Evolutionary conservation across 92 coral and sea anemone genomes (phyloP).

Genomic region (Diadumene lineata): DNA sequence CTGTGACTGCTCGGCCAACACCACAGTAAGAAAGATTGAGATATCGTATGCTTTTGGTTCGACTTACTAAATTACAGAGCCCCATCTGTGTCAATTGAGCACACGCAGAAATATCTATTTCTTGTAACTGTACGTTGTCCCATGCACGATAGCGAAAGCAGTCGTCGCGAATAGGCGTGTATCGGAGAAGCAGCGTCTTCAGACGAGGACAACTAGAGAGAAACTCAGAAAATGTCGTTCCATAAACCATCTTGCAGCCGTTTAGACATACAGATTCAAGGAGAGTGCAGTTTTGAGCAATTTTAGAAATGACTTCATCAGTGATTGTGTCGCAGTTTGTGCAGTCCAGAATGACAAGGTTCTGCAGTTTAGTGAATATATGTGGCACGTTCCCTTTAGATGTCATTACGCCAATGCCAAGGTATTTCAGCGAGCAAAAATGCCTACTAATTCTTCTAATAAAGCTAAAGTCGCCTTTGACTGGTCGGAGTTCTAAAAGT

Average conservation of each 20-base stretch:
- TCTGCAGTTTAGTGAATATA: conserved; percentile 90
- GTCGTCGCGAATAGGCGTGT: conserved; percentile 94
- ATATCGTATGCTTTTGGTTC: conserved; percentile 72
- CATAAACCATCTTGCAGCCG: conserved; percentile 94
- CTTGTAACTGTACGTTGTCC: conserved; percentile 84
- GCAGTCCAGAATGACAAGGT: conserved; percentile 89
- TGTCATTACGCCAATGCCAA: conserved; percentile 91
- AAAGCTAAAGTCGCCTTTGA: conserved; percentile 93
- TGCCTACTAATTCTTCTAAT: conserved; percentile 87
- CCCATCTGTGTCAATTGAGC: conserved; percentile 91
- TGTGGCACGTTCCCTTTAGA: conserved; percentile 95
- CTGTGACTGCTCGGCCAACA: conserved; percentile 97
- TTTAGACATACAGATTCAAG: conserved; percentile 92
- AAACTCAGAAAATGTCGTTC: conserved; percentile 82
- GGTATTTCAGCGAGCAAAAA: conserved; percentile 84
- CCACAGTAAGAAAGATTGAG: conserved; percentile 97
- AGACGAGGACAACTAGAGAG: conserved; percentile 78
- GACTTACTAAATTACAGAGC: conserved; percentile 77
- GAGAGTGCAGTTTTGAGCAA: conserved; percentile 87
- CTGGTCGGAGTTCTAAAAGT: conserved; percentile 88
- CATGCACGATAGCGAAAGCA: conserved; percentile 85
- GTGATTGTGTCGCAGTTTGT: conserved; percentile 97
- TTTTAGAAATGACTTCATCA: conserved; percentile 90
- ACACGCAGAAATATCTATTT: conserved; percentile 96
- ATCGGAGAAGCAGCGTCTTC: conserved; percentile 87